Base-by-base conservation (phyloP, 2,888 invertebrate species). In the Hyles lineata region DNA sequence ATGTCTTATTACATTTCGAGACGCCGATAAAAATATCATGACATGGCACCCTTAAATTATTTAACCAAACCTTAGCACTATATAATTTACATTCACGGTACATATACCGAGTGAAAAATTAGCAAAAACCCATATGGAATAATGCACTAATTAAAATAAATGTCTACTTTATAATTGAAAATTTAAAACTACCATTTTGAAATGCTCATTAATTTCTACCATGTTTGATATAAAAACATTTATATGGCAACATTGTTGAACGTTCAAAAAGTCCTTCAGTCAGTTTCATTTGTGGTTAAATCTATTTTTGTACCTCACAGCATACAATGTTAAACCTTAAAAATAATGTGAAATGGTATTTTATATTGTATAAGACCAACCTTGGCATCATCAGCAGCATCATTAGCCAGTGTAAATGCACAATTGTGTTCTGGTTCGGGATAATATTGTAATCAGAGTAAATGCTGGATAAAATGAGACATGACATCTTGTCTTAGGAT, bases 161-260 rank as follows among this genome's bases (percentile, higher is more conserved):
- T n/a, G 17, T 55, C 55, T 55, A 55, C n/a, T 17, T 55, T 60
- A 25, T 25, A 25, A 60, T 23, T 23, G 25, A 60, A 29, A 25
- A 60, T 60, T 25, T 60, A 61, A 29, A 2, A 61, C 32, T 25
- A 62, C 9, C 17, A 62, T 32, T 62, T 32, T 62, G 32, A 32
- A 62, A 32, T 19, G 61, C 29, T 62, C 19, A 29, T 29, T 19
- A 59, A 63, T 23, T 43, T 72, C 59, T 74, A 76, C 71, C 60
- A 43, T 70, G 55, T 71, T 58, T 17, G 58, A 70, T 72, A 75
- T 71, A 62, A 60, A 58, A 62, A 62, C 32, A 62, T 62, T 62
- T 29, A 61, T 76, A 72, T 73, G 58, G 72, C 73, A 76, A 75
- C 74, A 72, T 29, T 29, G 8, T 62, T 62, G 61, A 62, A 62